Evolutionary conservation across 2,888 invertebrate species (phyloP), one percentile per base, ranked within the genome.

Genomic region (Plagodis dolabraria): DNA sequence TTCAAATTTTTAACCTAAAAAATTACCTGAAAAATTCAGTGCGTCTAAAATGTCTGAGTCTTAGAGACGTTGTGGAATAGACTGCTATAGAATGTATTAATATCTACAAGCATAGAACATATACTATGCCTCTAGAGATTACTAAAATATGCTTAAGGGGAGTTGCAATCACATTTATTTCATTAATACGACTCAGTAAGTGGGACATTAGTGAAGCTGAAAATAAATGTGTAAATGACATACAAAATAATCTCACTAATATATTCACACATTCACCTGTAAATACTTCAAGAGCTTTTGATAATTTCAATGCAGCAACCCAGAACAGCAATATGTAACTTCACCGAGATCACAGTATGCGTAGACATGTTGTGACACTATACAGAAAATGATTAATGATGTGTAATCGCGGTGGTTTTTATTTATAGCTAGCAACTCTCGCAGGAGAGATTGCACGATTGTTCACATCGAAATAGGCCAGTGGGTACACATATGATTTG

Each of bases 361-460:
- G 83, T 79, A 78, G 86, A 86, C 79, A 75, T 86, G 85, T 86
- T 86, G 78, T 89, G 90, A 90, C 90, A 87, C 77, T 80, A 82
- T 81, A 78, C 77, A 77, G 72, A 65, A 77, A 69, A 83, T 92
- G 91, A 92, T 90, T 85, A 87, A 92, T 89, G 90, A 79, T 72
- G 76, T 75, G 80, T 87, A 86, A 89, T 89, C 85, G 85, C 77
- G 78, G 69, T 68, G 64, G 67, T 79, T 82, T 78, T 84, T 87
- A 87, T 86, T 87, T 87, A 84, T 87, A 89, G 71, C 69, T 74
- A 70, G 68, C 75, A 65, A 64, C 70, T 75, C 69, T 66, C 76
- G 75, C 76, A 79, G 79, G 82, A 79, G 82, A 69, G 74, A 79
- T 77, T 71, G 52, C 11, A 38, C 76, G 77, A 82, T 83, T 81